Percentiles rank a stretch among this genome's conserved stretches.
These are phyloP conservation scores for Eupristina koningsbergeri DNA, from an alignment of 1,140 invertebrate species.

Conservation along the genomic window DNA sequence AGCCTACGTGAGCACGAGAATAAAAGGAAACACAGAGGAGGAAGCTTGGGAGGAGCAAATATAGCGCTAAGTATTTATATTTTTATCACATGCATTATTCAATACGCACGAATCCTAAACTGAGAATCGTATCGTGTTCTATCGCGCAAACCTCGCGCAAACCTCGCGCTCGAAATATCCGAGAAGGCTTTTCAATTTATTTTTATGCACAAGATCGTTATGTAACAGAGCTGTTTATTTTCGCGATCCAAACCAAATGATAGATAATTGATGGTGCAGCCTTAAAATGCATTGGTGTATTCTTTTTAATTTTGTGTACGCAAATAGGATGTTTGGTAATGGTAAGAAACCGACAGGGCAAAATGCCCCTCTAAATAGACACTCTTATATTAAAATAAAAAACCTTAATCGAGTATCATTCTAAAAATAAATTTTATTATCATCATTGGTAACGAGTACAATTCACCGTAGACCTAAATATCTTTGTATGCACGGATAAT, in stretches of 20 bases:
- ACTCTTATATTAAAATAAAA: not conserved
- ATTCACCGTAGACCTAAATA: not conserved
- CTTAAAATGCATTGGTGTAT: not conserved
- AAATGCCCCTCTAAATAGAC: not conserved
- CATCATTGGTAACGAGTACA: not conserved
- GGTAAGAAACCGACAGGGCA: not conserved
- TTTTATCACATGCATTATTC: slow-evolving; percentile 44
- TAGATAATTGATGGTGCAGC: not conserved
- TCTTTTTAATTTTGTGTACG: not conserved
- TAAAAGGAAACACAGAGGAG: not conserved
- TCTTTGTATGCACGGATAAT: not conserved
- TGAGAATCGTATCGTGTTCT: not conserved
- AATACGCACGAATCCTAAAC: not conserved
- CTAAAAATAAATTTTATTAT: not conserved
- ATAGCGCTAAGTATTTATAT: slow-evolving; percentile 41
- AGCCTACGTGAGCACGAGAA: not conserved
- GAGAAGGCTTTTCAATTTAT: not conserved
- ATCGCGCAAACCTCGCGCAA: not conserved
- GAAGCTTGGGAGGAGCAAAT: not conserved
- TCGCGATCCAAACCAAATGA: not conserved
- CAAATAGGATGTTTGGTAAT: not conserved
- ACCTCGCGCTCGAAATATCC: not conserved
- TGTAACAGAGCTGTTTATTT: not conserved
- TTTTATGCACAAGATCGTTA: not conserved
- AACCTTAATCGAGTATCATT: not conserved